phyloP scores from a whole-genome alignment of 1,140 invertebrate species.

The Philopotamus ludificatus region DNA sequence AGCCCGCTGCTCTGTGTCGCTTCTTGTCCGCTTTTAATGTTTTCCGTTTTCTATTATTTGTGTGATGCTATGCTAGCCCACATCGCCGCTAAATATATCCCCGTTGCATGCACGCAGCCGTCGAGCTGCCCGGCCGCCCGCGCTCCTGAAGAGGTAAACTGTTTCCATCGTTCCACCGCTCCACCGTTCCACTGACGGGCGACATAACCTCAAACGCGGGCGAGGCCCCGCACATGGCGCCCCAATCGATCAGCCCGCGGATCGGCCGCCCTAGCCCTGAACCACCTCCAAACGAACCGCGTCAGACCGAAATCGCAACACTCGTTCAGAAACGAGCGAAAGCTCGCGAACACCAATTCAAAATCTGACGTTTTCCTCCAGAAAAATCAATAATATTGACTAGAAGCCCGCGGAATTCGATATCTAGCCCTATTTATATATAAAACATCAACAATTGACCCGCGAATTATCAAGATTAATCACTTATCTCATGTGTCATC shows the following conservation, averaged over 20 bases:
- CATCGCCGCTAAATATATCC: constrained; percentile 37
- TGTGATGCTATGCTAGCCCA: constrained; percentile 57
- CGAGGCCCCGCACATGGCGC: constrained; percentile 43
- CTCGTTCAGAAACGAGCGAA: too few relatives aligned
- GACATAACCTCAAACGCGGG: constrained; percentile 43
- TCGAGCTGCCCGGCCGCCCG: constrained; percentile 44
- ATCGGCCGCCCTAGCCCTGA: constrained; percentile 32
- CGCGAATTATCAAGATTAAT: too few relatives aligned
- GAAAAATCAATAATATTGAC: too few relatives aligned
- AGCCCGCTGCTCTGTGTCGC: constrained; percentile 58
- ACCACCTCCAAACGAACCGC: background rate
- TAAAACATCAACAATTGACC: too few relatives aligned
- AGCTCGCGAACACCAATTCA: too few relatives aligned
- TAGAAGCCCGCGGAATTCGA: too few relatives aligned
- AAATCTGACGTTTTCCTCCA: too few relatives aligned
- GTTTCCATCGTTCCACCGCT: too few relatives aligned
- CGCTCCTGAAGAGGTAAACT: constrained; percentile 31
- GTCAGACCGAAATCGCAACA: too few relatives aligned
- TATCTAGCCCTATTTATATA: too few relatives aligned
- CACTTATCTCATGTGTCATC: too few relatives aligned
- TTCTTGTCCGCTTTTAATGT: constrained; percentile 60
- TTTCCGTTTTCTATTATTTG: constrained; percentile 60
- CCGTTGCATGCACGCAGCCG: constrained; percentile 41
- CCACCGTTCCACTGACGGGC: constrained; percentile 28
- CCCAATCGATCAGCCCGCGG: constrained; percentile 41